Evolutionary conservation across 2,797 vertebrate genomes (phyloP).

Genomic region (Cyprinodon diabolis): DNA sequence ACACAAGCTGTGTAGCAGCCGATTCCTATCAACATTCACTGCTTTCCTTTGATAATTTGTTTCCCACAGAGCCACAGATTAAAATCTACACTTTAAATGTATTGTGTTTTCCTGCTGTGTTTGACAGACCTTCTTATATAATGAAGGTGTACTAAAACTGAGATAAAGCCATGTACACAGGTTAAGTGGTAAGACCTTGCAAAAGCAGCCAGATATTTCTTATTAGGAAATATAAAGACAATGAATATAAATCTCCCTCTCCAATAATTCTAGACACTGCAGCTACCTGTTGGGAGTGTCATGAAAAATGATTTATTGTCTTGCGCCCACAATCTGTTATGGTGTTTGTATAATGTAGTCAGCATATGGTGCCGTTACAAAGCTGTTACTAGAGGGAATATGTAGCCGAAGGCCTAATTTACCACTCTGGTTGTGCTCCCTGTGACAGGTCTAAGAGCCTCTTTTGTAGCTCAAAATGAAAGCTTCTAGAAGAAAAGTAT

Average conservation of each 20-base stretch:
- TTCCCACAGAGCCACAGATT: too few relatives aligned
- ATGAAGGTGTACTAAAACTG: slow-evolving; percentile 3
- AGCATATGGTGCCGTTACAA: slow-evolving; percentile 48
- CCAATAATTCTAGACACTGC: slow-evolving; percentile 29
- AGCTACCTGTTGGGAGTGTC: slow-evolving; percentile 59
- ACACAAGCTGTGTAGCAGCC: background rate
- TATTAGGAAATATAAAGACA: slow-evolving; percentile 25
- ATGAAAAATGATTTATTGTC: slow-evolving; percentile 61
- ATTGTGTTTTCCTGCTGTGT: background rate
- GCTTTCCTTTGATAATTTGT: background rate
- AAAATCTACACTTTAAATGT: background rate
- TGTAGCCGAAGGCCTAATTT: slow-evolving; percentile 60
- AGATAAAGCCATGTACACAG: background rate
- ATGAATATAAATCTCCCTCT: slow-evolving; percentile 12
- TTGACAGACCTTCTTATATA: slow-evolving; percentile 1
- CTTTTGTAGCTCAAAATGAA: slow-evolving; percentile 38
- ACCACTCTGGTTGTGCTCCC: slow-evolving; percentile 43
- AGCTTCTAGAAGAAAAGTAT: slow-evolving; percentile 18
- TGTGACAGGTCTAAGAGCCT: slow-evolving; percentile 47
- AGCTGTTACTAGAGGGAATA: slow-evolving; percentile 56
- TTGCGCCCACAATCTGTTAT: slow-evolving; percentile 41
- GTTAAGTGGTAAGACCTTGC: slow-evolving; percentile 3
- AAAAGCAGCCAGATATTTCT: slow-evolving; percentile 3
- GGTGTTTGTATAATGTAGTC: slow-evolving; percentile 56
- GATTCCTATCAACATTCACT: background rate